Base-by-base conservation (phyloP, 2,113 vertebrate genomes). In the Cyprinus carpio region DNA sequence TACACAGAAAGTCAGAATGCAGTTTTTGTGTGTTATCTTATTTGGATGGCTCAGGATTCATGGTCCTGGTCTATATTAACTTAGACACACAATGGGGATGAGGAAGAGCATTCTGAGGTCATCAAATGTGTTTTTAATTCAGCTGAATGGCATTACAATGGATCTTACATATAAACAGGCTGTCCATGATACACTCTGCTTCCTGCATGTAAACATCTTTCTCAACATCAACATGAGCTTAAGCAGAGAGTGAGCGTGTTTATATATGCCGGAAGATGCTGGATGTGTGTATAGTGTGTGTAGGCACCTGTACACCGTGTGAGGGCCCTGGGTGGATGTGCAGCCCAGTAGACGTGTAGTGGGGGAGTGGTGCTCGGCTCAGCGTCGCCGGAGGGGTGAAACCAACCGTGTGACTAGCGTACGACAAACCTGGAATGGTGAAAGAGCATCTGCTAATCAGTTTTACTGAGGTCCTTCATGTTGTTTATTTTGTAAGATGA, bases 361-460 rank as follows among this genome's bases (percentile, higher is more conserved):
- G 98, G 91, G 97, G 97, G 94, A 99, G 96, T 92, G 95, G 97
- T 34, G 97, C 97, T 96, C 98, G 95, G 89, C 97, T 98, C 93
- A 99, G 93, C 54, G 98, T 98, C 72, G 98, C 95, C 43, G 98
- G 98, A 75, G 98, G 98, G 2, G 98, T 99, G 92, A 99, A 99
- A 84, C 97, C 98, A 90, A 99, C 97, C 29, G 96, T 97, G 93
- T 99, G 98, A 93, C 95, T 96, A 90, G 96, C 96, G 90, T 99
- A 99, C 6, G 98, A 98, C n/a, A 99, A 95, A 93, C 98, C 98
- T 99, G 91, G 62, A 18, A 83, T 65, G 91, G 4, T 82, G 90
- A 81, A 34, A 56, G 29, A 9, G 51, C 8, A n/a, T 43, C 6
- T 54, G 16, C 27, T 7, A 51, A 27, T 54, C 20, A 23, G 49